Conservation (phyloP, 2,113 vertebrate species). For the Etheostoma spectabile region DNA sequence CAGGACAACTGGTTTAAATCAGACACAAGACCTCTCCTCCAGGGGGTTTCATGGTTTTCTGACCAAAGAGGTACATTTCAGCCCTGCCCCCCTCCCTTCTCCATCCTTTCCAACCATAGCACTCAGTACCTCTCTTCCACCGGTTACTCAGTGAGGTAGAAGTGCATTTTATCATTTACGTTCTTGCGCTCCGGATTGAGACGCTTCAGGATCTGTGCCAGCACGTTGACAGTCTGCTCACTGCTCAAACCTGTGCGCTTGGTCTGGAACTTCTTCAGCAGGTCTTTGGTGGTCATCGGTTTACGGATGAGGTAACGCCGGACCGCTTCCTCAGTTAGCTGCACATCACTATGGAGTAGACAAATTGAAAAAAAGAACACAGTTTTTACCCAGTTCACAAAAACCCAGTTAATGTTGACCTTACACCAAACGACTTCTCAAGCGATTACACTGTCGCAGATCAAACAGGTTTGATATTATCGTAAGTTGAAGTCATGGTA, state of each 20-base stretch:
- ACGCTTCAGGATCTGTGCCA: conserved; percentile 94
- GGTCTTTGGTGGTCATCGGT: conserved; percentile 96
- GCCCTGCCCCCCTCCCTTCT: not conserved
- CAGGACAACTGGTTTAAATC: not conserved
- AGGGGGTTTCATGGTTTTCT: not conserved
- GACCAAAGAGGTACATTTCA: not conserved
- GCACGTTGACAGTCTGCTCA: conserved; percentile 93
- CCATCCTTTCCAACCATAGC: not conserved
- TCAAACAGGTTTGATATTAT: too few species aligned
- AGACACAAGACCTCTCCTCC: not conserved
- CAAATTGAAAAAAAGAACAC: not conserved
- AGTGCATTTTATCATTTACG: conserved; percentile 95
- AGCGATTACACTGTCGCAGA: too few species aligned
- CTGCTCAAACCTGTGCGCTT: conserved; percentile 95
- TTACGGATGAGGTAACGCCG: conserved; percentile 93
- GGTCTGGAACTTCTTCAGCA: conserved; percentile 97
- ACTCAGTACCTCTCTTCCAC: not conserved
- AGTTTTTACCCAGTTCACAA: not conserved
- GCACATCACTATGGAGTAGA: conserved; percentile 86
- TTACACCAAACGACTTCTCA: too few species aligned
- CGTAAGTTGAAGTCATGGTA: too few species aligned
- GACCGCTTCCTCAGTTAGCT: conserved; percentile 92
- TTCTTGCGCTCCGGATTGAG: conserved; percentile 94
- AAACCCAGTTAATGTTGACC: too few species aligned
- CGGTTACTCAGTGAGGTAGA: conserved; percentile 90